Conservation (phyloP, 2,797 vertebrate species). For the Diglossa cyanea region DNA sequence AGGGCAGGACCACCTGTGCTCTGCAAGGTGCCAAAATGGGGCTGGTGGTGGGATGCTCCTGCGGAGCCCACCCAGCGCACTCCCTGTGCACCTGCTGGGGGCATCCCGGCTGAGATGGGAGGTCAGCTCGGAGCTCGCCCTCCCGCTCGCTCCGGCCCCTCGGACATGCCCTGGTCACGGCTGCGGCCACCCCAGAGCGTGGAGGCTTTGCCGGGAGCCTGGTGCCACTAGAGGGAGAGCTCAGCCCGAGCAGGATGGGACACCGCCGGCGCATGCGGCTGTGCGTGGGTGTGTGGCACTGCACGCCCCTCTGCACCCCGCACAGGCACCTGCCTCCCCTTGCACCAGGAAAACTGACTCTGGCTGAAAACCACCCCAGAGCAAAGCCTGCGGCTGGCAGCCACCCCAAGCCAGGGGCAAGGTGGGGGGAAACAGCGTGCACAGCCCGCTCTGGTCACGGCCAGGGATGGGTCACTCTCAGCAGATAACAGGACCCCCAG, state of each 20-base stretch:
- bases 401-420: too few species aligned
- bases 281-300: neutral
- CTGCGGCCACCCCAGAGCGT: accelerated
- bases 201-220: neutral
- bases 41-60: neutral
- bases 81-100: accelerated
- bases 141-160: neutral
- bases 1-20: neutral
- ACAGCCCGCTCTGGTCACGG: accelerated
- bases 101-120: neutral
- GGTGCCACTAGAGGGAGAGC: constrained; percentile 64
- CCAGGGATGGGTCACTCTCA: neutral
- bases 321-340: neutral
- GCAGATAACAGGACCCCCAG: neutral
- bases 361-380: neutral
- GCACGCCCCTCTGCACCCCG: neutral
- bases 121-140: neutral
- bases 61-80: accelerated
- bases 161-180: accelerated
- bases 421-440: neutral
- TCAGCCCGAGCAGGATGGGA: neutral
- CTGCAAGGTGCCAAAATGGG: neutral
- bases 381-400: neutral
- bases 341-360: accelerated
- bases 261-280: neutral